Base-by-base conservation (phyloP, 1,140 invertebrate species). In the Aphaenogaster floridana region DNA sequence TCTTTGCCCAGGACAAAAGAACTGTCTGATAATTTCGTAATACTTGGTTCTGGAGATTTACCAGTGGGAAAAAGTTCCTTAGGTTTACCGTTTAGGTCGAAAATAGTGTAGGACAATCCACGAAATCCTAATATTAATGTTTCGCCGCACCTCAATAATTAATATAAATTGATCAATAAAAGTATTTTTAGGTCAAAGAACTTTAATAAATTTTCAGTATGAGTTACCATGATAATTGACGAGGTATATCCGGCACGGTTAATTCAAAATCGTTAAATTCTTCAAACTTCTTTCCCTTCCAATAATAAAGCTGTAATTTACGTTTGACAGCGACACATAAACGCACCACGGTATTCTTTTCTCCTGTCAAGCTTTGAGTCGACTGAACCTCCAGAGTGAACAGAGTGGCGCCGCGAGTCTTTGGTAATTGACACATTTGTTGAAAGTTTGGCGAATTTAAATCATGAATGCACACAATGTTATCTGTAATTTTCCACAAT, bases 281-380 rank as follows among this genome's bases (percentile, higher is more conserved):
- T 71, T 97, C 96, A 94, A 99, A 99, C 90, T 98, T 97, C 93
- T 99, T 99, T 42, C 89, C 92, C 66, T 95, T 95, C 96, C 98
- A 99, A 94, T 98, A 98, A 95, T 98, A 99, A 5, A 99, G 95
- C 92, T 99, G 97, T 11, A 99, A 94, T 95, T 98, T 98, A 92
- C 98, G 96, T 94, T 98, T 98, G 0, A 99, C 98, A 50, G 97
- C 98, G 28, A 99, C 98, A 94, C 98, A 99, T 68, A 99, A 95
- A 69, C 98, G 96, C 4, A 99, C 97, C 17, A 97, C 96, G 7
- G 97, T 96, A 80, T 97, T 97, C 69, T 96, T 96, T 92, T 98
- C 97, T 21, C 98, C 98, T 50, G 97, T 97, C 28, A 97, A 90
- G 91, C 88, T 94, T 91, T 95, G 78, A 88, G 93, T 95, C 92